Conservation (phyloP, 2,888 invertebrate genomes). For the Apocheima hispidaria region DNA sequence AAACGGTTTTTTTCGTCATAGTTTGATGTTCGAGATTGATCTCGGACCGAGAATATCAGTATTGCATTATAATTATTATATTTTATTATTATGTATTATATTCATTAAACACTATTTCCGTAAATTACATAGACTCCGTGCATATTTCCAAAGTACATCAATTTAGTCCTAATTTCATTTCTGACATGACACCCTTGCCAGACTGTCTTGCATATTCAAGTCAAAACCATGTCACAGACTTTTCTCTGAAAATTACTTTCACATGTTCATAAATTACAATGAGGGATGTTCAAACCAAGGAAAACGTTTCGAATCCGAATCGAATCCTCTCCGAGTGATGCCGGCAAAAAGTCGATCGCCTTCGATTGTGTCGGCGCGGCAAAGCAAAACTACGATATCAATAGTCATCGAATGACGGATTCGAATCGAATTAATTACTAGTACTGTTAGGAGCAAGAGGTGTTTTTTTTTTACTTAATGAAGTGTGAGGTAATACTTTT, state of each 20-base stretch:
- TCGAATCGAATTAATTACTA: conserved; percentile 76
- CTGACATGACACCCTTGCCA: no score
- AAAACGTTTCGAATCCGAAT: conserved; percentile 73
- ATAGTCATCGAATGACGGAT: conserved; percentile 72
- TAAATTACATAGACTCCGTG: no score
- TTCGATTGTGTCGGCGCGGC: conserved; percentile 75
- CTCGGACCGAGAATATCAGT: no score
- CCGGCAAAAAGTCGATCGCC: conserved; percentile 76
- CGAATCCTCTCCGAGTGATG: conserved; percentile 76
- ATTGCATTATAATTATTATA: no score
- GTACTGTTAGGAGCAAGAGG: conserved; percentile 68
- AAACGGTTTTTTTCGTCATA: no score
- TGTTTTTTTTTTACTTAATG: conserved; percentile 54
- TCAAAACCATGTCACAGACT: no score
- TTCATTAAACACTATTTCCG: no score
- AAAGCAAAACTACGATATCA: conserved; percentile 69
- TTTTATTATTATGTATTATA: no score
- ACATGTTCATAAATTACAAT: background rate
- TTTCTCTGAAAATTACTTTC: background rate
- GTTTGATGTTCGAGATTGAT: no score
- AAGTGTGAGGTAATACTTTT: conserved; percentile 27
- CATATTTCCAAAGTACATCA: no score
- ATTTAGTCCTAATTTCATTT: no score
- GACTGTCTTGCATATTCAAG: no score
- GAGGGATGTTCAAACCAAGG: conserved; percentile 46